Conservation (phyloP, 1,140 invertebrate genomes). For the Laupala kohalensis region DNA sequence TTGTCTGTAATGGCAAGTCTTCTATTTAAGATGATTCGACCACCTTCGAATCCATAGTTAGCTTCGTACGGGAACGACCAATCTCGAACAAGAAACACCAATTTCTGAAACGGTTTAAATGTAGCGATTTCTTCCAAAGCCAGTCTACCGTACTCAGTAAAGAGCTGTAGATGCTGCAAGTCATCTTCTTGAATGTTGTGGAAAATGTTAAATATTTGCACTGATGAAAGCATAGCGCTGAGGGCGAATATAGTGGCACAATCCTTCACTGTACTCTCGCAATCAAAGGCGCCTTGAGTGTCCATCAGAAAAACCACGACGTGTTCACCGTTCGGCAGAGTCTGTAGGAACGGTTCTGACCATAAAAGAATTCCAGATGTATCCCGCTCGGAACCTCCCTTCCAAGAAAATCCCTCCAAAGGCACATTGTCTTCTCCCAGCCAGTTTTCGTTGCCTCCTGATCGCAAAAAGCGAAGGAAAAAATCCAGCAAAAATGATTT, state of each 20-base stretch:
- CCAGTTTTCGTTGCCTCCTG: conserved; percentile 40
- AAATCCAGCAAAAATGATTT: conserved; percentile 89
- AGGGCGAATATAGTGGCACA: conserved; percentile 93
- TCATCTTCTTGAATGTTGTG: conserved; percentile 96
- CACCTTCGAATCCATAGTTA: conserved; percentile 80
- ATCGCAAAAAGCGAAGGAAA: conserved; percentile 70
- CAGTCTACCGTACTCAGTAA: conserved; percentile 92
- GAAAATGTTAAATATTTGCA: conserved; percentile 91
- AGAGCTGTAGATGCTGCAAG: conserved; percentile 83
- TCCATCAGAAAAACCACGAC: conserved; percentile 86
- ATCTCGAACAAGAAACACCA: conserved; percentile 92
- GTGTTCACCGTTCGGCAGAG: conserved; percentile 63
- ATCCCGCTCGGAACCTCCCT: conserved; percentile 84
- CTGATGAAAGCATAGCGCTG: conserved; percentile 89
- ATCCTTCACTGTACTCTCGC: conserved; percentile 87
- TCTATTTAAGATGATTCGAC: conserved; percentile 70
- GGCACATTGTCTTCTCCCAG: conserved; percentile 55
- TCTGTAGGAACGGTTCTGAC: conserved; percentile 82
- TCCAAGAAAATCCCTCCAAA: conserved; percentile 76
- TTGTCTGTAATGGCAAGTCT: conserved; percentile 75
- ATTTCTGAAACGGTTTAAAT: conserved; percentile 82
- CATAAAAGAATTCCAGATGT: conserved; percentile 93
- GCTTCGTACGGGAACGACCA: conserved; percentile 99
- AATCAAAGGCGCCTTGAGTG: conserved; percentile 96
- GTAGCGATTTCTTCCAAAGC: conserved; percentile 84